phyloP scores from a whole-genome alignment of 2,113 vertebrate genomes.

The Lepus europaeus region DNA sequence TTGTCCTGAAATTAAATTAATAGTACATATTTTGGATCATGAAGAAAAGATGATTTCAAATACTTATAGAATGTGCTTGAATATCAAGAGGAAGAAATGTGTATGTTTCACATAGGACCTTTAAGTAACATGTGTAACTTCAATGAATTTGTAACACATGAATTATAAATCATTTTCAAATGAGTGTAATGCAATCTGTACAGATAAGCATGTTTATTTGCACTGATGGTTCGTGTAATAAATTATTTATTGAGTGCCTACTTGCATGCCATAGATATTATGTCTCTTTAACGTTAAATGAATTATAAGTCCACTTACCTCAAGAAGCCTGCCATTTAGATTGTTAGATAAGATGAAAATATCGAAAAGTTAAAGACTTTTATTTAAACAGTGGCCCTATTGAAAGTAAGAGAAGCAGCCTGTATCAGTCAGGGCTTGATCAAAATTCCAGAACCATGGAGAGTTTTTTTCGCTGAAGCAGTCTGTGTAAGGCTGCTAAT shows the following conservation, averaged over 20 bases:
- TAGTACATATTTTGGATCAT: not conserved
- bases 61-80: conserved; percentile 37
- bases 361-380: not conserved
- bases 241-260: conserved; percentile 16
- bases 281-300: conserved; percentile 33
- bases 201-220: not conserved
- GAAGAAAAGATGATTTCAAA: conserved; percentile 51
- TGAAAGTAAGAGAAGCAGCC: conserved; percentile 5
- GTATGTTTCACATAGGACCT: conserved; percentile 7
- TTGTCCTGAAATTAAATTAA: conserved; percentile 58
- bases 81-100: not conserved
- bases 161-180: conserved; percentile 42
- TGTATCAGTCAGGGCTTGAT: not conserved
- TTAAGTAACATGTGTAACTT: conserved; percentile 46
- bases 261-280: not conserved
- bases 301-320: conserved; percentile 17
- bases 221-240: conserved; percentile 13
- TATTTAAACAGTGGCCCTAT: not conserved
- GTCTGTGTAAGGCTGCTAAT: not conserved
- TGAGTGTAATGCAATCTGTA: not conserved
- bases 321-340: not conserved
- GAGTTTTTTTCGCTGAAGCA: not conserved
- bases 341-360: not conserved
- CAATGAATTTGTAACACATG: conserved; percentile 2
- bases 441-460: not conserved